Evolutionary conservation across 1,140 invertebrate species (phyloP).

Genomic region (Drosophila takahashii): DNA sequence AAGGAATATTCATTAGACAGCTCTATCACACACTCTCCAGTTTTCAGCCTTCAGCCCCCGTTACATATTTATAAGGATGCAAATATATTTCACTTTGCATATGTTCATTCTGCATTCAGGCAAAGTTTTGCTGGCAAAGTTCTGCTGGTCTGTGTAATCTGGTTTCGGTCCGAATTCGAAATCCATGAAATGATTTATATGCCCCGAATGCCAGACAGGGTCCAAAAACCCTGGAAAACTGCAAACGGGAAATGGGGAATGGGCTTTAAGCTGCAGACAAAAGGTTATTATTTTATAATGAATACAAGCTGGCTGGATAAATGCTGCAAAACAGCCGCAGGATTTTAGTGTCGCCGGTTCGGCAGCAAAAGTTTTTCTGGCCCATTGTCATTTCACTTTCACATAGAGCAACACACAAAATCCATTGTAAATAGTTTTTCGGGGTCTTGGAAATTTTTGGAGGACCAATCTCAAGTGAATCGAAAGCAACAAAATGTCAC

Average conservation of each 20-base stretch:
- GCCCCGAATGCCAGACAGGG: conserved; percentile 56
- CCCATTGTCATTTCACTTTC: conserved; percentile 58
- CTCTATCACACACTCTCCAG: conserved; percentile 27
- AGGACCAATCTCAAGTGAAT: conserved; percentile 30
- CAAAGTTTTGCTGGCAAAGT: conserved; percentile 1
- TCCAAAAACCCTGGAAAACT: not conserved
- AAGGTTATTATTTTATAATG: conserved; percentile 84
- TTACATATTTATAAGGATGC: conserved; percentile 84
- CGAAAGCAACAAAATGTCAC: conserved; percentile 42
- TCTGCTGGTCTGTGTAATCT: conserved; percentile 59
- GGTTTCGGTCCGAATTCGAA: conserved; percentile 59
- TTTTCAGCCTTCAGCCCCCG: too few species aligned
- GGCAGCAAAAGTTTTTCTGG: conserved; percentile 39
- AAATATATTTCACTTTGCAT: conserved; percentile 85
- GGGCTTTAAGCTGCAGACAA: conserved; percentile 56
- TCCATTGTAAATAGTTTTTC: conserved; percentile 31
- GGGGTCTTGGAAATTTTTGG: not conserved
- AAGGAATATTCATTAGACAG: conserved; percentile 78
- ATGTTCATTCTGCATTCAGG: conserved; percentile 52
- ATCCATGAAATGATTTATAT: conserved; percentile 84
- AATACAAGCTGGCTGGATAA: conserved; percentile 77
- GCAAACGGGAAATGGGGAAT: not conserved
- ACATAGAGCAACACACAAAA: conserved; percentile 23
- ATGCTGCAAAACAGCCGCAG: conserved; percentile 43
- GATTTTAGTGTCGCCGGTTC: conserved; percentile 27